Conservation (phyloP, 2,888 invertebrate genomes). For the Cantharis flavilabris region DNA sequence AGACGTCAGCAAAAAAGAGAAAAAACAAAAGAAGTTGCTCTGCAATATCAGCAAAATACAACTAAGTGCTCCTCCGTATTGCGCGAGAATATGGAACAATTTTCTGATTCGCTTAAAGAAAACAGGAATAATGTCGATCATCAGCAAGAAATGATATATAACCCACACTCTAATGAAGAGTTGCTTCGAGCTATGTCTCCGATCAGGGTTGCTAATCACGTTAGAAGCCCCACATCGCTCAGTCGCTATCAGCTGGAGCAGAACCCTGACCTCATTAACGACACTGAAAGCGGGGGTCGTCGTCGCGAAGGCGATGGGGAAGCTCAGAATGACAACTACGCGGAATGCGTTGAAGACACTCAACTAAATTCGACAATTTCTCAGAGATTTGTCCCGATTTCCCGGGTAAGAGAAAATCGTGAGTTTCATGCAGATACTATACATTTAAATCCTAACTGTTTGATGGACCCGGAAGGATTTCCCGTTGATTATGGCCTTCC, state of each 20-base stretch:
- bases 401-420: conserved; percentile 15
- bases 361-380: conserved; percentile 41
- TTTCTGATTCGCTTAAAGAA: conserved; percentile 39
- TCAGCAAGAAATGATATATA: conserved; percentile 27
- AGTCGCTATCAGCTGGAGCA: conserved; percentile 64
- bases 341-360: conserved; percentile 35
- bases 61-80: conserved; percentile 34
- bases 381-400: conserved; percentile 43
- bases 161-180: conserved; percentile 34
- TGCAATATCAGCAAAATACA: conserved; percentile 56
- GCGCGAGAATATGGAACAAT: conserved; percentile 38
- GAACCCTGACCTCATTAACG: conserved; percentile 81
- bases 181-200: conserved; percentile 42
- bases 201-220: conserved; percentile 54
- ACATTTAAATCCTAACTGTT: conserved; percentile 33
- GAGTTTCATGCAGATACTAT: conserved; percentile 25
- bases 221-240: conserved; percentile 60
- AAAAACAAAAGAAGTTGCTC: conserved; percentile 64
- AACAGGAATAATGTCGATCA: conserved; percentile 43
- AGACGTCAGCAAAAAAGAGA: conserved; percentile 54
- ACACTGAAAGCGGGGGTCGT: conserved; percentile 66
- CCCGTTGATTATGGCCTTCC: conserved; percentile 76
- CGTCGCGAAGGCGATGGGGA: conserved; percentile 52
- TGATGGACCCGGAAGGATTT: conserved; percentile 58
- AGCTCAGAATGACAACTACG: conserved; percentile 40